Percentiles rank a stretch among this genome's conserved stretches.
Evolutionary conservation across 1,140 invertebrate species (phyloP).

Genomic region (Ips nitidus): DNA sequence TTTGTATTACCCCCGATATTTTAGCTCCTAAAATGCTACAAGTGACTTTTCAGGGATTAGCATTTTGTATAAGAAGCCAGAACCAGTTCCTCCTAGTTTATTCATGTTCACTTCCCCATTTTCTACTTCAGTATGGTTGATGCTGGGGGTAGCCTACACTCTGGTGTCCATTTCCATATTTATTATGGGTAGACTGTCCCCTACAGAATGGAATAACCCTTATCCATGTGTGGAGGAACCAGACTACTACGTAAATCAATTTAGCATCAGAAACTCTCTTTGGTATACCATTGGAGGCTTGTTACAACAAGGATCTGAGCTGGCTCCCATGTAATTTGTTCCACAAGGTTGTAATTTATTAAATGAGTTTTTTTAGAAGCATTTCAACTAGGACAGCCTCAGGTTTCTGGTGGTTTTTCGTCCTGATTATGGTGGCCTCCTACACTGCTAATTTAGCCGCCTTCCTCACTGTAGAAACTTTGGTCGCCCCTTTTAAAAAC

Average conservation of each 20-base stretch:
- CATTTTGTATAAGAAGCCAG: constrained; percentile 73
- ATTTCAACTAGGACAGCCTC: constrained; percentile 77
- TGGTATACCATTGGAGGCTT: constrained; percentile 63
- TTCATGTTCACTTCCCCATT: constrained; percentile 83
- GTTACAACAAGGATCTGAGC: constrained; percentile 84
- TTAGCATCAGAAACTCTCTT: constrained; percentile 64
- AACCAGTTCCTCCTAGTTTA: constrained; percentile 68
- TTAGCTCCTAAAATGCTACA: background rate
- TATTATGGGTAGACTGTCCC: constrained; percentile 72
- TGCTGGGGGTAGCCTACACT: constrained; percentile 69
- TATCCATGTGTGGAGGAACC: constrained; percentile 72
- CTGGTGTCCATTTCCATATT: constrained; percentile 73
- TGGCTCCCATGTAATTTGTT: constrained; percentile 64
- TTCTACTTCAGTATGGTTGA: constrained; percentile 77
- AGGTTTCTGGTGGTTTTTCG: constrained; percentile 93
- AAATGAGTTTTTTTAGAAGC: constrained; percentile 57
- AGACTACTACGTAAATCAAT: constrained; percentile 68
- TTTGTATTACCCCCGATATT: constrained; percentile 10
- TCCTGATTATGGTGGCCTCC: constrained; percentile 90
- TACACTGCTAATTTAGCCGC: constrained; percentile 97
- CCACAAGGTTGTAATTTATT: background rate
- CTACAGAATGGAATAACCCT: constrained; percentile 75
- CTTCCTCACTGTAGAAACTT: constrained; percentile 88
- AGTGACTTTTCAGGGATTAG: constrained; percentile 60
- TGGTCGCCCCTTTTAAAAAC: constrained; percentile 76